Conservation (phyloP, 2,888 invertebrate species). For the Acrobasis repandana region DNA sequence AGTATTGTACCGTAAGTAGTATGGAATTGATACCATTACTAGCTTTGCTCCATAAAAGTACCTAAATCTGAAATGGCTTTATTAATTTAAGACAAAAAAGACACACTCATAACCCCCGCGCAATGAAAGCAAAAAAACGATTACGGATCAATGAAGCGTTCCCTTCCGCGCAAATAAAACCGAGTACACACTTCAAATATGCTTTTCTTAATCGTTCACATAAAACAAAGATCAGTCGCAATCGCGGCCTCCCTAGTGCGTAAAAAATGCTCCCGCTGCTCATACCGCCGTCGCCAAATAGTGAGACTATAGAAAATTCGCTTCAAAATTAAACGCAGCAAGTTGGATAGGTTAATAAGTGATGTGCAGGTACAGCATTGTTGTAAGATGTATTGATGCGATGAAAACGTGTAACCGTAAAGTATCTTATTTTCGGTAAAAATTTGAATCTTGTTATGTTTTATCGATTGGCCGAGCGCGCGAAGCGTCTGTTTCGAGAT, state of each 20-base stretch:
- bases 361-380: too few species aligned
- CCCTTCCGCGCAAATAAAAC: conserved; percentile 80
- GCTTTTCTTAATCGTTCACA: conserved; percentile 84
- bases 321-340: too few species aligned
- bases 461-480: too few species aligned
- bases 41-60: not conserved
- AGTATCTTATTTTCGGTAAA: too few species aligned
- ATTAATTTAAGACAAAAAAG: conserved; percentile 9
- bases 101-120: conserved; percentile 65
- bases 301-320: not conserved
- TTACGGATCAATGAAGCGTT: conserved; percentile 81
- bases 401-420: too few species aligned
- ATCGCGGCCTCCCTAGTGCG: conserved; percentile 68
- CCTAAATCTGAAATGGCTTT: not conserved
- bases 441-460: too few species aligned
- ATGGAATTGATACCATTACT: too few species aligned
- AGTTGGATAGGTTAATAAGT: too few species aligned
- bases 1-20: too few species aligned
- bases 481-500: too few species aligned
- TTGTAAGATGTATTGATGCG: too few species aligned
- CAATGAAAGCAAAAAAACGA: conserved; percentile 81
- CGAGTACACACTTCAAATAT: conserved; percentile 82
- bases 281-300: conserved; percentile 52
- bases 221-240: conserved; percentile 82
- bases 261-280: conserved; percentile 71